Evolutionary conservation across 2,888 invertebrate species (phyloP).

Genomic region (Ochropleura leucogaster): DNA sequence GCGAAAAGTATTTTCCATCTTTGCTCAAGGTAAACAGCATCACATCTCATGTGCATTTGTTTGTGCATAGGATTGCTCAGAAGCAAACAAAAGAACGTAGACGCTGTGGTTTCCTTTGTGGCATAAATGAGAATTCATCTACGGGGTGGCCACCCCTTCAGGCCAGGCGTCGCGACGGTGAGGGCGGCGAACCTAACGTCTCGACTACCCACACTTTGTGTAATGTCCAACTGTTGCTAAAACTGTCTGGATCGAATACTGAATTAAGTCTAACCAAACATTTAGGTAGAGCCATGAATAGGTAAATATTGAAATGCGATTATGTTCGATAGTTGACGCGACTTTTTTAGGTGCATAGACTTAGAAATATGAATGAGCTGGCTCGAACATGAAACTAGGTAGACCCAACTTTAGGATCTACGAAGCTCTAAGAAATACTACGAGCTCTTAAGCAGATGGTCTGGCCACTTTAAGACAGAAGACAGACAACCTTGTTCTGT

Average conservation of each 20-base stretch:
- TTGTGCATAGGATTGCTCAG: constrained; percentile 39
- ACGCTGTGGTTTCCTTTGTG: constrained; percentile 51
- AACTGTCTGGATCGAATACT: constrained; percentile 50
- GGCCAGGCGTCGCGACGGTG: constrained; percentile 63
- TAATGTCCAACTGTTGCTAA: constrained; percentile 55
- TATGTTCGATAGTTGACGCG: neutral
- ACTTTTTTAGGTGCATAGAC: neutral
- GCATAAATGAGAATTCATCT: constrained; percentile 59
- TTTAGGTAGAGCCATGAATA: neutral
- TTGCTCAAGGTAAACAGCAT: constrained; percentile 33
- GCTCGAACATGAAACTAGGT: neutral
- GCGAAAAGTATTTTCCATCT: constrained; percentile 17
- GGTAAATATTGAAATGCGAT: neutral
- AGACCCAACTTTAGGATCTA: neutral
- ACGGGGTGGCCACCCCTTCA: constrained; percentile 56
- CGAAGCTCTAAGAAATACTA: too few relatives aligned
- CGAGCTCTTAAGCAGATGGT: neutral
- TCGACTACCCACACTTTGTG: constrained; percentile 58
- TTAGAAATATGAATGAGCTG: neutral
- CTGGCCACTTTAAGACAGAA: neutral
- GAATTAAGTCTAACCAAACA: constrained; percentile 9
- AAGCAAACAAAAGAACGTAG: constrained; percentile 57
- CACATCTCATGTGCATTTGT: constrained; percentile 43
- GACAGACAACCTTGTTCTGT: neutral
- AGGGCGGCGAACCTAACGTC: constrained; percentile 68